These are phyloP conservation scores for Sceloporus tristichus DNA, from an alignment of 2,113 vertebrate genomes.

Conservation along the genomic window DNA sequence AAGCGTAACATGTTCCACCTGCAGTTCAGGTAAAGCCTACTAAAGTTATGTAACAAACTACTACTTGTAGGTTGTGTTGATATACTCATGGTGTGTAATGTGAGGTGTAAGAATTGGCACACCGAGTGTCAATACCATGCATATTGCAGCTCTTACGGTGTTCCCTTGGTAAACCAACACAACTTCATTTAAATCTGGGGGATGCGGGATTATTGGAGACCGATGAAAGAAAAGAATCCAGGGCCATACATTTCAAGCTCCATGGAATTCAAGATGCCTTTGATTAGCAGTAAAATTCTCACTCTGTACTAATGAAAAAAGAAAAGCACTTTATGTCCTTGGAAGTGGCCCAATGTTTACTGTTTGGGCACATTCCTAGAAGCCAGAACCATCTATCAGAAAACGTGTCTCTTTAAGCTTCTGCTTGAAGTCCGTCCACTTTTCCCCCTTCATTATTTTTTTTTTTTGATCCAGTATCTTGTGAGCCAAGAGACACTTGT, in stretches of 20 bases:
- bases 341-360: background rate
- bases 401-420: background rate
- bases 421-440: conserved; percentile 36
- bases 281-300: background rate
- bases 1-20: too few relatives aligned
- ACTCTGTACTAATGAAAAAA: conserved; percentile 23
- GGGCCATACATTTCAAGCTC: background rate
- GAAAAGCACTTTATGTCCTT: background rate
- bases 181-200: background rate
- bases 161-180: background rate
- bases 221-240: background rate
- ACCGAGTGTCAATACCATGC: background rate
- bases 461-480: conserved; percentile 48
- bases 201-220: background rate
- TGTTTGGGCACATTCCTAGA: conserved; percentile 7
- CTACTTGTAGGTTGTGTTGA: too few relatives aligned
- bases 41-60: too few relatives aligned
- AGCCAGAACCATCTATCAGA: conserved; percentile 38
- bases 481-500: conserved; percentile 49
- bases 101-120: background rate
- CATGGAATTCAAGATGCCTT: background rate
- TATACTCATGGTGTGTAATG: too few relatives aligned
- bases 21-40: too few relatives aligned
- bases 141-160: background rate
- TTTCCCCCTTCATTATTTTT: background rate